phyloP scores from a whole-genome alignment of 2,797 vertebrate genomes.

The Cyclopterus lumpus region DNA sequence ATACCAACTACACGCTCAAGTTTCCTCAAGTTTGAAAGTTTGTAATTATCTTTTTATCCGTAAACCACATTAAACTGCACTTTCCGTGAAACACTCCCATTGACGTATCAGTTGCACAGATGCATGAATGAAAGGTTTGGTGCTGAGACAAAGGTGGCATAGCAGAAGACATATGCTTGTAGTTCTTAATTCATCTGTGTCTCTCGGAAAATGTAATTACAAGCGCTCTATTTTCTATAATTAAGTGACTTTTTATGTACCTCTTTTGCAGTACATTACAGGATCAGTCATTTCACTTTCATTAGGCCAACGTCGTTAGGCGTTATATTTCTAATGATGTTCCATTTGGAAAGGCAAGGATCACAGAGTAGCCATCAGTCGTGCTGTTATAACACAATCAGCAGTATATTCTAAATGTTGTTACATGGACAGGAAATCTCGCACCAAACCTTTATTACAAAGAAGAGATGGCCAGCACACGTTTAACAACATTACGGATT shows the following conservation, averaged over 20 bases:
- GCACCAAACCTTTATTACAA: neutral
- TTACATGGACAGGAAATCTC: conserved; percentile 8
- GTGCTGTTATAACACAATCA: conserved; percentile 1
- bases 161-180: neutral
- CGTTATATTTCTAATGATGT: conserved; percentile 34
- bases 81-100: conserved; percentile 66
- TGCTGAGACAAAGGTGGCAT: conserved; percentile 26
- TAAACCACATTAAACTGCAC: conserved; percentile 70
- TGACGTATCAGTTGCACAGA: conserved; percentile 46
- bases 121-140: conserved; percentile 30
- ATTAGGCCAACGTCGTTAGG: conserved; percentile 42
- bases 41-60: conserved; percentile 75
- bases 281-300: conserved; percentile 50
- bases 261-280: conserved; percentile 44
- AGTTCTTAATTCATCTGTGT: conserved; percentile 32
- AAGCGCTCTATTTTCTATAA: conserved; percentile 39
- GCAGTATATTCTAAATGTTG: conserved; percentile 2
- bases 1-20: conserved; percentile 72
- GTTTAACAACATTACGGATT: neutral
- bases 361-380: conserved; percentile 10
- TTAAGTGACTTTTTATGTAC: conserved; percentile 47
- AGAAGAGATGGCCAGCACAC: neutral
- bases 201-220: conserved; percentile 49
- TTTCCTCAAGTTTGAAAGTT: conserved; percentile 74
- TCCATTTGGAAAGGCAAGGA: conserved; percentile 26